Base-by-base conservation (phyloP, 1,140 invertebrate genomes). In the Drosophila ercepeae region DNA sequence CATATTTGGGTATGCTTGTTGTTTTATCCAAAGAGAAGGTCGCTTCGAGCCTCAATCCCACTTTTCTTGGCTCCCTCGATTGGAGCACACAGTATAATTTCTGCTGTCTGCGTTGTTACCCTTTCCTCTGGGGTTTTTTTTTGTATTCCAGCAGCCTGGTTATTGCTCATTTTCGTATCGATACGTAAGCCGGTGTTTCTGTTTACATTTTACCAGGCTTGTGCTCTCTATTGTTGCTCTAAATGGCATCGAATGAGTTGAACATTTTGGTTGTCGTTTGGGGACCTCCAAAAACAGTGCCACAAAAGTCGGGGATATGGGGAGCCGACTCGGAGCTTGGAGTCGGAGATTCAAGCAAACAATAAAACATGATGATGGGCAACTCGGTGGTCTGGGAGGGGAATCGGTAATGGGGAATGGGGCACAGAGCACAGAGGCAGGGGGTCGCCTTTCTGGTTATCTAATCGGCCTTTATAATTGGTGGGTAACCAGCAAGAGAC, bases 1-100 rank as follows among this genome's bases (percentile, higher is more conserved):
- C 77, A 89, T 90, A 88, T 90, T 88, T 90, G 78, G 71, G 78
- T 77, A 74, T 90, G 71, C 82, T 88, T 88, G 88, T 83, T 75
- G 69, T 51, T 72, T 72, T 72, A 73, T 72, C 68, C 49, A 49
- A 74, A 54, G 69, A 73, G 69, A 74, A 74, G 70, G 69, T 74
- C 69, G 70, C 58, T 74, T 51, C 19, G 46, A 27, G 16, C 70
- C 70, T 45, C 69, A 51, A 73, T 54, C 54, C 55, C 54, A 52
- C 77, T 57, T 59, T 50, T 50, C 45, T 50, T 19, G 55, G 46
- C 19, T 59, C 77, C 64, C 65, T 71, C 64, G 48, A 41, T 51
- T 53, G 71, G 60, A 49, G 48, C 44, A 41, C 44, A 41, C 53
- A 61, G 51, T 71, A 67, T 49, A 51, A 70, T 44, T 45, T 60